phyloP scores from a whole-genome alignment of 2,888 invertebrate species.

The Lissonota sp. region DNA sequence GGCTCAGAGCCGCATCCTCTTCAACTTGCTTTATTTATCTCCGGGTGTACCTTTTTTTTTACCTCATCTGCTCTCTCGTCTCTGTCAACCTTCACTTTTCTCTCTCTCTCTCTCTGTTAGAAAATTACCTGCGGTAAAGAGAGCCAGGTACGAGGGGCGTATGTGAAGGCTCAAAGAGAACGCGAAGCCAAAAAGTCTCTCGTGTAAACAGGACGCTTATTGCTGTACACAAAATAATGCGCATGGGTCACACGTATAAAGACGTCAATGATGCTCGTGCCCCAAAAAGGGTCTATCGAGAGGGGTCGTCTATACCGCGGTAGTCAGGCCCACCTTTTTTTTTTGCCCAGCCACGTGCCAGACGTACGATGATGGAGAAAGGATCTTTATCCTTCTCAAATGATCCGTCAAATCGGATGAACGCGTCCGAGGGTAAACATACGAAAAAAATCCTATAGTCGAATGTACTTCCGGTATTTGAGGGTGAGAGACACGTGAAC shows the following conservation, averaged over 20 bases:
- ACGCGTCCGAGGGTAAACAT: slow-evolving; percentile 21
- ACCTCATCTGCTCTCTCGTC: slow-evolving; percentile 22
- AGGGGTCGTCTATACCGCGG: slow-evolving; percentile 41
- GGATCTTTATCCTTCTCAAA: slow-evolving; percentile 62
- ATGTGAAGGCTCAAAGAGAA: slow-evolving; percentile 11
- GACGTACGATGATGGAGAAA: slow-evolving; percentile 54
- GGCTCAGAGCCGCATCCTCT: slow-evolving; percentile 36
- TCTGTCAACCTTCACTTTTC: slow-evolving; percentile 10
- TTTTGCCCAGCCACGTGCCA: slow-evolving; percentile 66
- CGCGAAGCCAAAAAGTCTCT: slow-evolving; percentile 60
- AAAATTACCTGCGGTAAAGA: slow-evolving; percentile 60
- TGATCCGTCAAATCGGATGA: slow-evolving; percentile 67
- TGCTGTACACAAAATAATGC: slow-evolving; percentile 34
- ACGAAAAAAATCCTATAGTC: no score
- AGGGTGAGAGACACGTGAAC: no score
- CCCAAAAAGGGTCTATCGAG: slow-evolving; percentile 30
- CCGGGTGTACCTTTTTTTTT: slow-evolving; percentile 24
- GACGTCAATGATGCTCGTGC: slow-evolving; percentile 33
- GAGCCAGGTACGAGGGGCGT: slow-evolving; percentile 54
- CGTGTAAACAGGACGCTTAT: slow-evolving; percentile 62
- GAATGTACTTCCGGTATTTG: no score
- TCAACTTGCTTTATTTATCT: slow-evolving; percentile 28
- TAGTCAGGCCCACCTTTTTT: slow-evolving; percentile 47
- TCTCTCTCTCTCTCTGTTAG: slow-evolving; percentile 5
- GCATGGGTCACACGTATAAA: slow-evolving; percentile 20